phyloP scores from a whole-genome alignment of 2,113 vertebrate genomes.

The Pholis gunnellus region DNA sequence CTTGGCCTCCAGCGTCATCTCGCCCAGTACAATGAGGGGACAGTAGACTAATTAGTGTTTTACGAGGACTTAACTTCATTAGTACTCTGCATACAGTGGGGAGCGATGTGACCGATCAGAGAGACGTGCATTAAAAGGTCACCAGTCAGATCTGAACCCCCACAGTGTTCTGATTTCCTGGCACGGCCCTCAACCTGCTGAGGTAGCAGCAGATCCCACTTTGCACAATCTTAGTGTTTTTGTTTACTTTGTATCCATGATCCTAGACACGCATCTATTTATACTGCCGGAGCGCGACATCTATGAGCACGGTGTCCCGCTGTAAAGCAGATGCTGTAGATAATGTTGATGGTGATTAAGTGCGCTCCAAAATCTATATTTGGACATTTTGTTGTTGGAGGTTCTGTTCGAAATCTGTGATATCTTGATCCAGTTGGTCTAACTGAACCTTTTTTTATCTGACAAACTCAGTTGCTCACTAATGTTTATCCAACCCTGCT shows the following conservation, averaged over 20 bases:
- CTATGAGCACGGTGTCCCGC: constrained; percentile 24
- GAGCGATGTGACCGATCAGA: constrained; percentile 21
- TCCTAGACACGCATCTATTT: constrained; percentile 66
- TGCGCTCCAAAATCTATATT: background rate
- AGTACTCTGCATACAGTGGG: constrained; percentile 14
- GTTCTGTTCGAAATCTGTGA: background rate
- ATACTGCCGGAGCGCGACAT: constrained; percentile 43
- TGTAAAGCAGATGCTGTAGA: constrained; percentile 14
- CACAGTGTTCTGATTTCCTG: constrained; percentile 5
- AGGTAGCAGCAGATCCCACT: constrained; percentile 50
- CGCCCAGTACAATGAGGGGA: constrained; percentile 19
- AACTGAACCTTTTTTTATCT: background rate
- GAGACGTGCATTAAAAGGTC: constrained; percentile 60
- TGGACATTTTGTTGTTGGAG: background rate
- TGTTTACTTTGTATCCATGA: constrained; percentile 79
- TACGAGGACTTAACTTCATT: constrained; percentile 22
- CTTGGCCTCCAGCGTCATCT: background rate
- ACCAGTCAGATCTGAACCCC: constrained; percentile 40
- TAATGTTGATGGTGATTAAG: constrained; percentile 10
- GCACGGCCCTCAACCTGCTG: constrained; percentile 35
- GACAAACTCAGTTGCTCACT: background rate
- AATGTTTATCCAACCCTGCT: background rate
- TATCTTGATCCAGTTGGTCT: background rate
- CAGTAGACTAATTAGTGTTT: constrained; percentile 32
- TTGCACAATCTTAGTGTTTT: constrained; percentile 57